A percentile compares a stretch with the other conserved stretches of the same genome.
Conservation (phyloP, 2,888 invertebrate genomes). For the Anthophora plumipes region DNA sequence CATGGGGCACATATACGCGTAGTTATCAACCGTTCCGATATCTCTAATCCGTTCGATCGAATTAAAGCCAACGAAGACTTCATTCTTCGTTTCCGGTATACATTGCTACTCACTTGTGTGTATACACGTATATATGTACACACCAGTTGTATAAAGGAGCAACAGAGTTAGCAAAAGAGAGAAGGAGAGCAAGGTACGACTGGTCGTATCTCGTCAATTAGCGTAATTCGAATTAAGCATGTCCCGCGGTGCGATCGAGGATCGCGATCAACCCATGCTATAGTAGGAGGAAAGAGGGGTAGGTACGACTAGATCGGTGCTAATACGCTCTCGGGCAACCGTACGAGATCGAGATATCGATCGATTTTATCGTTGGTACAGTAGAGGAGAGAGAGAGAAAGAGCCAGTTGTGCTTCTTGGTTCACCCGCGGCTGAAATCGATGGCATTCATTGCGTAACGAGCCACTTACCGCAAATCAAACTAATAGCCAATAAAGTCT, state of each 20-base stretch:
- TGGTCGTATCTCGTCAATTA: constrained; percentile 68
- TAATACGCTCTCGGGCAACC: constrained; percentile 70
- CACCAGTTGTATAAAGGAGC: no score
- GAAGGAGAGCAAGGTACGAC: constrained; percentile 9
- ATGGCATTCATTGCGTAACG: constrained; percentile 80
- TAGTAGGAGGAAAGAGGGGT: constrained; percentile 10
- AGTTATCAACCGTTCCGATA: constrained; percentile 10
- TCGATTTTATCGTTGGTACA: constrained; percentile 64
- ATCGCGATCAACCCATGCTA: constrained; percentile 47
- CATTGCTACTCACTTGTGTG: not conserved
- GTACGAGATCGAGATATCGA: constrained; percentile 68
- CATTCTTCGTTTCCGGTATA: constrained; percentile 56
- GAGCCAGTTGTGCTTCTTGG: no score
- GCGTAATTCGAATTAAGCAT: constrained; percentile 73
- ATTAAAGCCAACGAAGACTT: constrained; percentile 57
- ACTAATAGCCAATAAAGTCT: constrained; percentile 76
- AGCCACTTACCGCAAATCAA: constrained; percentile 79
- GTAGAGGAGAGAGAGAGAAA: not conserved
- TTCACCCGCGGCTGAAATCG: constrained; percentile 73
- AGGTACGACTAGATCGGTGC: constrained; percentile 51
- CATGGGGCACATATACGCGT: no score
- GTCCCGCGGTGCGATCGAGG: constrained; percentile 71
- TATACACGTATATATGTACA: not conserved
- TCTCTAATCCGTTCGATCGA: constrained; percentile 47
- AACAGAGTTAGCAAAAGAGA: not conserved